A percentile compares a stretch with the other conserved stretches of the same genome.
Conservation (phyloP, 2,113 vertebrate species). For the Willisornis vidua region DNA sequence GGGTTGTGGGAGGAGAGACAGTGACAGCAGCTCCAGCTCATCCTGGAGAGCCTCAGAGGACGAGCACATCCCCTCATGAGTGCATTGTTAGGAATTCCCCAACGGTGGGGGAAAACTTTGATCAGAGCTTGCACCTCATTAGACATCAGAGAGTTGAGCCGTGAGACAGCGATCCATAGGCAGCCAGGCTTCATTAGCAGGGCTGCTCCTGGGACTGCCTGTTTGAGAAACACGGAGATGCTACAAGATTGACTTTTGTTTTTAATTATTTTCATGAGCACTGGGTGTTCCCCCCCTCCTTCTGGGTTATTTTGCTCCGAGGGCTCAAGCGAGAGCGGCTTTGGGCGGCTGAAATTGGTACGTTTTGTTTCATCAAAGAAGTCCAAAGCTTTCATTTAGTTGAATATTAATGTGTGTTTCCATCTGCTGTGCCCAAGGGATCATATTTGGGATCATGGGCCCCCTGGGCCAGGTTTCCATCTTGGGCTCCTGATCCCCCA, state of each 20-base stretch:
- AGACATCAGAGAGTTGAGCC: slow-evolving; percentile 59
- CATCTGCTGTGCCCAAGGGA: background rate
- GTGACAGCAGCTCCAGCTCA: background rate
- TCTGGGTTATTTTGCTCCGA: background rate
- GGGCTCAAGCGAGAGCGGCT: background rate
- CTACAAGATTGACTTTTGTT: slow-evolving; percentile 42
- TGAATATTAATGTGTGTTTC: background rate
- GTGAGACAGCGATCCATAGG: slow-evolving; percentile 54
- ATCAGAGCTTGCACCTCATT: slow-evolving; percentile 65
- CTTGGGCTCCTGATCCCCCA: accelerated
- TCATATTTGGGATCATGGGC: accelerated
- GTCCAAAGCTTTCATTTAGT: background rate
- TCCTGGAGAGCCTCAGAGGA: background rate
- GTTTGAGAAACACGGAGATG: background rate
- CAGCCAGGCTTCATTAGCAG: slow-evolving; percentile 47
- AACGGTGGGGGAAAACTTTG: background rate
- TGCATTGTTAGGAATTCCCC: background rate
- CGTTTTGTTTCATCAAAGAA: background rate
- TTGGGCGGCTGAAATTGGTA: background rate
- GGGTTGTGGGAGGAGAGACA: background rate
- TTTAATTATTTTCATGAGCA: slow-evolving; percentile 57
- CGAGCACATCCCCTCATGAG: background rate
- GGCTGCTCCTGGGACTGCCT: slow-evolving; percentile 21
- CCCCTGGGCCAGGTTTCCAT: background rate
- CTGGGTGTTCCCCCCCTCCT: background rate